These are phyloP conservation scores for Tineola bisselliella DNA, from an alignment of 2,888 invertebrate genomes.

Conservation along the genomic window DNA sequence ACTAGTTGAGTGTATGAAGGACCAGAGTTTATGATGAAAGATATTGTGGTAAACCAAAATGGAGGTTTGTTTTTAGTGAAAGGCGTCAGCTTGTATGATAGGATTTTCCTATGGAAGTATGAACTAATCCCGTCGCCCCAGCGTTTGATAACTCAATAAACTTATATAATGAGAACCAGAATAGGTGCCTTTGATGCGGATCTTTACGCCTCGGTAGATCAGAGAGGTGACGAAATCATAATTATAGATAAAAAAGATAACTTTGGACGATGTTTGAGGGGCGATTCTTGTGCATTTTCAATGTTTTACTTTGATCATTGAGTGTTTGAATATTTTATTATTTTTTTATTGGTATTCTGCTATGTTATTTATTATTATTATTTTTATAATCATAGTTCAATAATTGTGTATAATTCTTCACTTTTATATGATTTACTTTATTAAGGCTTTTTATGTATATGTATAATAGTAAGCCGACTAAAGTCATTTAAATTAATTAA, in stretches of 20 bases:
- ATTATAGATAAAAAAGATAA: conserved; percentile 69
- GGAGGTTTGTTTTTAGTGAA: conserved; percentile 56
- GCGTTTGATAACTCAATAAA: conserved; percentile 65
- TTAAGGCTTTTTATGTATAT: no score
- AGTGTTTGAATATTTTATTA: background rate
- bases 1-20: no score
- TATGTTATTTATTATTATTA: no score
- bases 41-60: conserved; percentile 60
- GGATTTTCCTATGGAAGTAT: conserved; percentile 67
- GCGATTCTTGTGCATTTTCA: conserved; percentile 13
- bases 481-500: no score
- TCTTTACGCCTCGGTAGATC: background rate
- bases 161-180: conserved; percentile 54
- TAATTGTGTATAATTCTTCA: no score
- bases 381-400: no score
- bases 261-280: conserved; percentile 34
- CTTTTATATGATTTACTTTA: no score
- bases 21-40: conserved; percentile 20
- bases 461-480: no score
- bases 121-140: conserved; percentile 61
- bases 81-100: conserved; percentile 69
- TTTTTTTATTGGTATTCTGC: background rate
- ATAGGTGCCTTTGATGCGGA: conserved; percentile 50
- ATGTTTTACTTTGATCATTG: background rate
- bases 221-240: conserved; percentile 61